Evolutionary conservation across 2,797 vertebrate genomes (phyloP).

Genomic region (Protonibea diacanthus): DNA sequence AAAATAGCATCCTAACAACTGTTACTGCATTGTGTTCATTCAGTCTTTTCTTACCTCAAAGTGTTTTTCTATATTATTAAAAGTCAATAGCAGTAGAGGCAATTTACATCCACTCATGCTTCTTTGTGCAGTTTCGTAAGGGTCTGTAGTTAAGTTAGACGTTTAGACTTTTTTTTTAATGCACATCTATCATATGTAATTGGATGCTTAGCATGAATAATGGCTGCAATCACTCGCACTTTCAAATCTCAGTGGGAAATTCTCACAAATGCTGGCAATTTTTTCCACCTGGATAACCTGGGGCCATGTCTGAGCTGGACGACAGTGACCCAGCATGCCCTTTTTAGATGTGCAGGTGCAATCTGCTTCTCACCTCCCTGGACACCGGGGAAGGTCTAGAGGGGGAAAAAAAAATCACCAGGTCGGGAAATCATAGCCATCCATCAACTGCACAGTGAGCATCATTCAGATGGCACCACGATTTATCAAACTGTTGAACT

Average conservation of each 20-base stretch:
- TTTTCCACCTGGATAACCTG: background rate
- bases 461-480: background rate
- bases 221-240: background rate
- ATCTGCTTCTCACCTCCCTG: background rate
- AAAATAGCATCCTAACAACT: background rate
- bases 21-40: background rate
- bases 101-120: too few species aligned
- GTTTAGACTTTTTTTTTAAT: background rate
- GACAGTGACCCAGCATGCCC: background rate
- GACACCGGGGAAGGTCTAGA: background rate
- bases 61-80: background rate
- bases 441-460: slow-evolving; percentile 17
- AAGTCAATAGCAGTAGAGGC: too few species aligned
- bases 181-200: background rate
- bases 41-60: background rate
- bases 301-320: background rate
- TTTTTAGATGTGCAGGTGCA: background rate
- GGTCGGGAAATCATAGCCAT: background rate
- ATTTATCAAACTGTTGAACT: slow-evolving; percentile 1
- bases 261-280: background rate
- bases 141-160: background rate
- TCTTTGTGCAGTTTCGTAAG: background rate
- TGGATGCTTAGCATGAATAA: background rate
- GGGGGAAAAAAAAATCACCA: background rate
- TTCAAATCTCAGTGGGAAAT: background rate